Percentiles rank a stretch among this genome's conserved stretches.
These are phyloP conservation scores for Mantis religiosa DNA, from an alignment of 2,888 invertebrate species.

Conservation along the genomic window DNA sequence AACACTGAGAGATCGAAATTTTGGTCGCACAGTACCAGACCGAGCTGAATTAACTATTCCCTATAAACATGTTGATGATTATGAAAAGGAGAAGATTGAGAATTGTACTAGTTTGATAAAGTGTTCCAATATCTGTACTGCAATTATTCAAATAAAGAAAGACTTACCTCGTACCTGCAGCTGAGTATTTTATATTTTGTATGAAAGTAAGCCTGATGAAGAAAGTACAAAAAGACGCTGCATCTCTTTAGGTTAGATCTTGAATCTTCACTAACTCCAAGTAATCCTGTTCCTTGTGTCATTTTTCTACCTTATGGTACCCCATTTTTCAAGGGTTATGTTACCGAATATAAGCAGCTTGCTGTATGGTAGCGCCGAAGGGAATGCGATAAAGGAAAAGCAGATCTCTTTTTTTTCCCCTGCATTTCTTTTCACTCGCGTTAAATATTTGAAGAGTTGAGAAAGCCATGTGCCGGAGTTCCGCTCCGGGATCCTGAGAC, in stretches of 20 bases:
- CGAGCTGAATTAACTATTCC: too few relatives aligned
- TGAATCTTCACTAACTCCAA: not conserved
- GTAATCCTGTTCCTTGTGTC: not conserved
- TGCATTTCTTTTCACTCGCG: conserved; percentile 5
- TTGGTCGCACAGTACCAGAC: too few relatives aligned
- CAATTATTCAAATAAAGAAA: too few relatives aligned
- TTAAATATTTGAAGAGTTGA: conserved; percentile 16
- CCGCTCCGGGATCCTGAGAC: not conserved
- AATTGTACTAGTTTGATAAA: too few relatives aligned
- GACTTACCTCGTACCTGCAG: too few relatives aligned
- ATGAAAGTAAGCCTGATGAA: too few relatives aligned
- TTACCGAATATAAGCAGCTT: not conserved
- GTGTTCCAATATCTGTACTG: too few relatives aligned
- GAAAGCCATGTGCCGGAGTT: conserved; percentile 5
- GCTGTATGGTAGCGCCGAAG: not conserved
- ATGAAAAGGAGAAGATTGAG: too few relatives aligned
- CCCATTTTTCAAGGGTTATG: not conserved
- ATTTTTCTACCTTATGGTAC: not conserved
- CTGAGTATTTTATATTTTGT: too few relatives aligned
- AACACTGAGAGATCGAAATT: too few relatives aligned
- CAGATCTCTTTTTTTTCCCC: not conserved
- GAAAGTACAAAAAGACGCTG: not conserved
- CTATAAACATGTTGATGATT: too few relatives aligned
- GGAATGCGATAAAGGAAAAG: conserved; percentile 1
- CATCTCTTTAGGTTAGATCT: not conserved